Evolutionary conservation across 1,140 invertebrate species (phyloP), one percentile per base, ranked within the genome.

Genomic region (Cyclargus thomasi): DNA sequence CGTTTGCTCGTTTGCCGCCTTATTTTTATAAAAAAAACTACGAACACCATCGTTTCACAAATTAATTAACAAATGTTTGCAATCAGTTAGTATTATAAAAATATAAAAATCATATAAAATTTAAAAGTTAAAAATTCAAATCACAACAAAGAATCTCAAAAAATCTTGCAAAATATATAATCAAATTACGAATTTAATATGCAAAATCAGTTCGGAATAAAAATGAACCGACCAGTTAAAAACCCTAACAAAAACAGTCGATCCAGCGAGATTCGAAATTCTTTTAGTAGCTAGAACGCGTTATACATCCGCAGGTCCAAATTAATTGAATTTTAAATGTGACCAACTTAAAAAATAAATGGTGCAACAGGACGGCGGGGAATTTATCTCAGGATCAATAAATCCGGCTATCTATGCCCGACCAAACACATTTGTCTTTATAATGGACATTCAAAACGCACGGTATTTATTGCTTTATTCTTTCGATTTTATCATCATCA

Each of bases 331-430:
- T 59, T 59, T 59, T 59, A 59, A 59, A 59, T 59, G 55, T 59
- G 55, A 59, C 55, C 55, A 59, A 59, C 55, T 59, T 59, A 59
- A 59, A 59, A 59, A 20, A 11, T 68, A 57, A 65, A 65, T 64
- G 18, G 55, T 59, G 55, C 55, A 59, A 59, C 55, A 59, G 55
- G 55, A 59, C 36, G 55, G 63, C 39, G 17, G 35, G 57, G 14
- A n/a, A 65, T 69, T 65, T 69, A 69, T 69, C 68, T 69, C 64
- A 62, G 59, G 65, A 69, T 69, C 68, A 69, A 69, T 65, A 62
- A 62, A 69, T 69, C 68, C 62, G 64, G 47, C 53, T 64, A 69
- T 69, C 68, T 53, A 21, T 55, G 55, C 64, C 62, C 68, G 67
- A 69, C 55, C 63, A 69, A 69, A 65, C 68, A 64, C 68, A 65